Base-by-base conservation (phyloP, 2,113 vertebrate genomes). In the Microcebus tavaratra region DNA sequence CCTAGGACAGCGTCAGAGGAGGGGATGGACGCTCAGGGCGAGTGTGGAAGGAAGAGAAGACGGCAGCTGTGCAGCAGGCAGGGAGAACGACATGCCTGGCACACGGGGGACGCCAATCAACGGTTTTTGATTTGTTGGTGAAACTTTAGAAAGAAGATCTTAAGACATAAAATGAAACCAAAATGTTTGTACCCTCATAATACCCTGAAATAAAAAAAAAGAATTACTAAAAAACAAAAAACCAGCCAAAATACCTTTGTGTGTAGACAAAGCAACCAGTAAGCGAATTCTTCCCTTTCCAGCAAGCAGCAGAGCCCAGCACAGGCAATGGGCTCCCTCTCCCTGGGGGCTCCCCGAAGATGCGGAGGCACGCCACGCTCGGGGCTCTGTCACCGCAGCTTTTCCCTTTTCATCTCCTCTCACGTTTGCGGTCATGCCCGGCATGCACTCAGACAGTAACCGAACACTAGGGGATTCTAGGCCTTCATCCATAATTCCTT, bases 301-400 rank as follows among this genome's bases (percentile, higher is more conserved):
- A 75, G 18, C 11, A 81, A 10, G 2, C 39, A 9, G 45, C 10
- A 39, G 21, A n/a, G 42, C n/a, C 21, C 63, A 2, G 53, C n/a
- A 6, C 23, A 9, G 55, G 11, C 15, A 20, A 82, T 6, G 63
- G 45, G 18, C 27, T 68, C 65, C 59, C 39, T 45, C 11, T 45
- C 39, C 36, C 59, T 65, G 6, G 8, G 7, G 42, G 15, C 13
- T n/a, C 36, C 4, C 39, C n/a, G 17, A 63, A 23, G 34, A 82
- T 29, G 1, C 1, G 6, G 27, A 68, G 67, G 14, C 50, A 25
- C 15, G 1, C 5, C 7, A 2, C 27, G 0, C 68, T 55, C 39
- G 0, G 5, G 0, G 0, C 23, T 27, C 29, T 3, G 34, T 23
- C 29, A 1, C 23, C 34, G 42, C 23, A 25, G 29, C 7, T 50